Percentiles rank a stretch among this genome's conserved stretches.
These are phyloP conservation scores for Paratrypauchen microcephalus DNA, from an alignment of 2,797 vertebrate genomes.

Conservation along the genomic window DNA sequence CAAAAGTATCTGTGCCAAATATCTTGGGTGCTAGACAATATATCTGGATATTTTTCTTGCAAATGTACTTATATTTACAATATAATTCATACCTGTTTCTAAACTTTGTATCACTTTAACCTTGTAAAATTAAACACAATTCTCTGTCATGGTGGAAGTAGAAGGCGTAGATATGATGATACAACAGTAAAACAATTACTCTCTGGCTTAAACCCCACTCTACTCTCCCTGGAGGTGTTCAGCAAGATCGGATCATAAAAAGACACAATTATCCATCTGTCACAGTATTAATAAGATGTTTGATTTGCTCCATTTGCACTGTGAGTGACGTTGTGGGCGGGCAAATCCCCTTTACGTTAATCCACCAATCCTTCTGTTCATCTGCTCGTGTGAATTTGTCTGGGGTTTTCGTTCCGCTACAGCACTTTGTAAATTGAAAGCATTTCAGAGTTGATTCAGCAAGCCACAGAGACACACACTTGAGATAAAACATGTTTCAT, in stretches of 20 bases:
- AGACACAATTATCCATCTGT: slow-evolving; percentile 77
- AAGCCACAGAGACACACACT: slow-evolving; percentile 25
- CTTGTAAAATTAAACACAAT: background rate
- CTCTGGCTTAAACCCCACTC: slow-evolving; percentile 52
- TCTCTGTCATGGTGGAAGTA: slow-evolving; percentile 16
- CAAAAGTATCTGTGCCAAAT: no score
- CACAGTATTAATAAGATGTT: slow-evolving; percentile 74
- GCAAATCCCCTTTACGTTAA: slow-evolving; percentile 73
- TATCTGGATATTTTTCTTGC: background rate
- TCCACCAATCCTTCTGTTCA: slow-evolving; percentile 75
- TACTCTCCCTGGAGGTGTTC: slow-evolving; percentile 61
- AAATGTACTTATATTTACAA: background rate
- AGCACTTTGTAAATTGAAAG: slow-evolving; percentile 53
- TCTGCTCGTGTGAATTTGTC: slow-evolving; percentile 73
- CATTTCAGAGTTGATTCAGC: slow-evolving; percentile 46
- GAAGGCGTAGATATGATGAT: slow-evolving; percentile 46
- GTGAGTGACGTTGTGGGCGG: slow-evolving; percentile 63
- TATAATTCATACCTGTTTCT: background rate
- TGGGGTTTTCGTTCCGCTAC: slow-evolving; percentile 56
- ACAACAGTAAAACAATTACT: slow-evolving; percentile 63
- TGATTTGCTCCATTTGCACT: slow-evolving; percentile 72
- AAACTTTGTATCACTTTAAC: background rate
- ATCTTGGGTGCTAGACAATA: background rate
- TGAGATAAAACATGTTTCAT: slow-evolving; percentile 16
- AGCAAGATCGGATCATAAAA: slow-evolving; percentile 73